Evolutionary conservation across 2,797 vertebrate genomes (phyloP), one percentile per base, ranked within the genome.

Genomic region (Alouatta caraya): DNA sequence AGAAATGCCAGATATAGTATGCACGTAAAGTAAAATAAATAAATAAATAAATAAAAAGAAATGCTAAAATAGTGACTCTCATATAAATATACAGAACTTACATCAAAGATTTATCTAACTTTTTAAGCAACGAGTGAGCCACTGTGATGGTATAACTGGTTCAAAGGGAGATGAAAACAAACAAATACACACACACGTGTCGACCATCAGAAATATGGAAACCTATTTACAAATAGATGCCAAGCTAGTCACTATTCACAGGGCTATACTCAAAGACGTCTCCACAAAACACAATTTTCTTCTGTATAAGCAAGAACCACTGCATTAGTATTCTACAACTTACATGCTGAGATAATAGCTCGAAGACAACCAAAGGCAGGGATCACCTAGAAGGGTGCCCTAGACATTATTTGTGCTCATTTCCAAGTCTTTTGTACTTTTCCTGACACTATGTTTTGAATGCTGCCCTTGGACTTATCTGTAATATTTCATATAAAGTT

Each of bases 321-420:
- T 5, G n/a, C 28, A 6, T 19, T 33, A 14, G 33, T 8, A 2
- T 17, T 33, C 24, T 14, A 0, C 19, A 8, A 1, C 8, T 12
- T 24, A 17, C 42, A 9, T 0, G 0, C 6, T 28, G 7, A 5
- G 8, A 0, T 15, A 48, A n/a, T 5, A 39, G 8, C 37, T 88
- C 13, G 8, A 15, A 83, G 44, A 39, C 8, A 37, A 30, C 39
- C n/a, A 39, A 79, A 55, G 67, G 33, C 75, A 19, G 21, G 11
- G 7, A 13, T 19, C 5, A 8, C 57, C 42, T 48, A 5, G 13
- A 15, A 30, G 10, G 4, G 2, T 13, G 4, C 21, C 37, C 8
- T 2, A 1, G 22, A 11, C 10, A 5, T 83, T 13, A 4, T 0
- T 46, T 83, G 19, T 70, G 26, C 37, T 93, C 28, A 30, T 39